These are phyloP conservation scores for Dicentrarchus labrax DNA, from an alignment of 2,113 vertebrate genomes.

Conservation along the genomic window DNA sequence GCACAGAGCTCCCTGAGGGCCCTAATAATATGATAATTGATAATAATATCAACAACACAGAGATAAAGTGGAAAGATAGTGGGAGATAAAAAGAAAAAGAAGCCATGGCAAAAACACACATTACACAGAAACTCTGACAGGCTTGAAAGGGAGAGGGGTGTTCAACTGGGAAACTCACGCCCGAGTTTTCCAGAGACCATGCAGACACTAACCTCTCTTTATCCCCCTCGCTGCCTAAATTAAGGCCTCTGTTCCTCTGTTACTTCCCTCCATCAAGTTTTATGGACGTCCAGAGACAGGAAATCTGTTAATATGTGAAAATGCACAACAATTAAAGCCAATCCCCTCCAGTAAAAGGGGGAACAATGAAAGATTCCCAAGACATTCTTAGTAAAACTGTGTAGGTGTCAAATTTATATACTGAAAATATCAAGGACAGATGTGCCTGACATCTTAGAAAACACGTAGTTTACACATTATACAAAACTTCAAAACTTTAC, in stretches of 20 bases:
- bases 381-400: conserved; percentile 20
- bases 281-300: conserved; percentile 57
- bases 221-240: conserved; percentile 31
- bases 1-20: conserved; percentile 51
- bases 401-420: conserved; percentile 62
- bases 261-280: conserved; percentile 33
- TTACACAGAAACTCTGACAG: conserved; percentile 32
- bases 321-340: conserved; percentile 57
- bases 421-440: conserved; percentile 44
- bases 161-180: conserved; percentile 30
- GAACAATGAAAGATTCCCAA: conserved; percentile 36
- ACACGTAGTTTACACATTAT: conserved; percentile 8
- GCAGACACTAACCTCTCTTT: conserved; percentile 13
- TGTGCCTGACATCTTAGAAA: conserved; percentile 24
- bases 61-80: conserved; percentile 14
- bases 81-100: conserved; percentile 20
- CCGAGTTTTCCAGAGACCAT: conserved; percentile 20
- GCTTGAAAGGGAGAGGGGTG: too few relatives aligned
- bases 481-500: background rate
- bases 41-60: conserved; percentile 10
- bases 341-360: conserved; percentile 20
- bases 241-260: conserved; percentile 23
- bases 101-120: conserved; percentile 32
- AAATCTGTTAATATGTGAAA: conserved; percentile 65
- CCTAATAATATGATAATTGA: conserved; percentile 26